Evolutionary conservation across 2,797 vertebrate species (phyloP), one percentile per base, ranked within the genome.

Genomic region (Pelochelys cantorii): DNA sequence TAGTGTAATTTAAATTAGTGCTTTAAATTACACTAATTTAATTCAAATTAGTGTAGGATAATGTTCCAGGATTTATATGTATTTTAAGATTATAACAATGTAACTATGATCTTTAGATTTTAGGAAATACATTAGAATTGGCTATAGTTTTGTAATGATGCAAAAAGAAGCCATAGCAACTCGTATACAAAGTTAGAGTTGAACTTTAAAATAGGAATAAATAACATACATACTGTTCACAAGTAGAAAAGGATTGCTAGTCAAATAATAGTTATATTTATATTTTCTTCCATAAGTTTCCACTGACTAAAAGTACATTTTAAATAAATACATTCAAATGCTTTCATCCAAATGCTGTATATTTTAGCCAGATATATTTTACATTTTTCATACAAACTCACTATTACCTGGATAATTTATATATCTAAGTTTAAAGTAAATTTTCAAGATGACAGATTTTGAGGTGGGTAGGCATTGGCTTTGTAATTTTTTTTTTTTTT

Each of bases 381-480:
- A 17, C 52, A n/a, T 25, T 52, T 83, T 55, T 88, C 60, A 18
- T 15, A 52, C 15, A 23, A 14, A n/a, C 5, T 20, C 23, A 25
- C 31, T 62, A 18, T 48, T 34, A 17, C 31, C 2, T 3, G 15
- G 15, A 20, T 75, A 3, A 55, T 27, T 77, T 59, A 1, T 0
- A 0, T 11, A 29, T 10, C 25, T 2, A 14, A 25, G 17, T 56
- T 3, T 27, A 42, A 91, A 80, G 60, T 1, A 29, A 79, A 37
- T 55, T 3, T 9, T 11, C 15, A 4, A 62, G 20, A 53, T 60
- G 11, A 18, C 6, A 6, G 59, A 84, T 48, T 25, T 0, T 18
- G 22, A 0, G 3, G 1, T 3, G 1, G 0, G 0, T 23, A 85
- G 13, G 59, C 59, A 9, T 23, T 8, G 11, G 12, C 29, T 82